Base-by-base conservation (phyloP, 2,888 invertebrate species). In the Sminthurides aquaticus region DNA sequence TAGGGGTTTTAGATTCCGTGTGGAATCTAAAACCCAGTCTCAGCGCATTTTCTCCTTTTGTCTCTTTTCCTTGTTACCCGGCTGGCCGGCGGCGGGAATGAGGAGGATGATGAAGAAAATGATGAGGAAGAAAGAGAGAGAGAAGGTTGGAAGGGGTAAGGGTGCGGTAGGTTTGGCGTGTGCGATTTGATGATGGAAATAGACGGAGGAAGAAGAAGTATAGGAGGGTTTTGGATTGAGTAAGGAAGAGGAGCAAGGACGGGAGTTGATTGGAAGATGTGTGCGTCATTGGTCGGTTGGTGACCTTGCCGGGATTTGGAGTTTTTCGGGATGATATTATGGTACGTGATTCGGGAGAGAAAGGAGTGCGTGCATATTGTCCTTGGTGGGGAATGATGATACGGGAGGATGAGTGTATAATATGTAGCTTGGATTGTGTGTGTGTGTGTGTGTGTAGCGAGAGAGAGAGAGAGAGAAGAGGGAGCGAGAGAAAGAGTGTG, bases 241-340 rank as follows among this genome's bases (percentile, higher is more conserved):
- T n/a, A n/a, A n/a, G n/a, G 15, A 34, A 34, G 5, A 34, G 43
- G 43, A 34, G 43, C 5, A 5, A 15, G 8, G 43, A 34, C 5
- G 43, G 43, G 43, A 34, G 5, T 34, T 34, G 43, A 34, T 34
- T 43, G 34, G 58, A 24, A 59, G 59, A 59, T 48, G 34, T 48
- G 48, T 59, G 59, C 59, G 59, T 59, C 43, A 24, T 55, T 25
- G 15, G 55, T 34, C 59, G 34, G 59, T 49, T 3, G 60, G 49
- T 60, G 60, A 60, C 60, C 60, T 60, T 60, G 60, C 60, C 60
- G 49, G 60, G 60, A 60, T 60, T 60, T 27, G 29, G 28, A 18
- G 26, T 43, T 34, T 57, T 57, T 27, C 28, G n/a, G n/a, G n/a
- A n/a, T n/a, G n/a, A n/a, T n/a, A n/a, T 34, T 34, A 5, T 15